phyloP scores from a whole-genome alignment of 2,888 invertebrate species.

The Dryobota labecula region DNA sequence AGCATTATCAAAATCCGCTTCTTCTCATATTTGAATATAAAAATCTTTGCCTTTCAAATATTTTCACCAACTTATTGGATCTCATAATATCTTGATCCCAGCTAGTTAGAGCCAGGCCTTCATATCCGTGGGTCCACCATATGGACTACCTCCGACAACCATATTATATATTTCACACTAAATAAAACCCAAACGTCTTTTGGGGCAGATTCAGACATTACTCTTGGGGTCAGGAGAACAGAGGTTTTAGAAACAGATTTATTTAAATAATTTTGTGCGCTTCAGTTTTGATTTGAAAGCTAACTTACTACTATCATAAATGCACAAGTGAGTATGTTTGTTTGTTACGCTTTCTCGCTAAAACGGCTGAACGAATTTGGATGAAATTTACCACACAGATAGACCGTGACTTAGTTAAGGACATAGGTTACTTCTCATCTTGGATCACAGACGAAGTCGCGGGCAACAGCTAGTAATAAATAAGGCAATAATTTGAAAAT shows the following conservation, averaged over 20 bases:
- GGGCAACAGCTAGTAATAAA: no score
- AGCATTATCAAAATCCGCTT: not conserved
- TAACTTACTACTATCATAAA: no score
- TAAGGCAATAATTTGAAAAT: not conserved
- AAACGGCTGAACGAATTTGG: no score
- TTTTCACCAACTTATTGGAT: conserved; percentile 32
- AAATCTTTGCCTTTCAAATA: conserved; percentile 6
- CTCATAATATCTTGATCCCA: conserved; percentile 33
- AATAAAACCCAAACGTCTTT: conserved; percentile 65
- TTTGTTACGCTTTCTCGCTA: no score
- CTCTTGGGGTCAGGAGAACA: conserved; percentile 29
- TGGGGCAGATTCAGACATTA: conserved; percentile 55
- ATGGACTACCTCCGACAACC: conserved; percentile 41
- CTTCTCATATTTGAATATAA: not conserved
- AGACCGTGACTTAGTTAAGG: no score
- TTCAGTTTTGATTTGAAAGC: not conserved
- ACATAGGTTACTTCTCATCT: no score
- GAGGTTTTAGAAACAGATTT: not conserved
- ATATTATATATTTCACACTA: conserved; percentile 66
- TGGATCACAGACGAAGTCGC: no score
- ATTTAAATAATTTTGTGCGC: not conserved
- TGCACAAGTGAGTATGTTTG: no score
- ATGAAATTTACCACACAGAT: no score
- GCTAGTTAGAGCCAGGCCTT: conserved; percentile 27
- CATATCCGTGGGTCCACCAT: conserved; percentile 24